Conservation (phyloP, 2,113 vertebrate genomes). For the Cepphus grylle region DNA sequence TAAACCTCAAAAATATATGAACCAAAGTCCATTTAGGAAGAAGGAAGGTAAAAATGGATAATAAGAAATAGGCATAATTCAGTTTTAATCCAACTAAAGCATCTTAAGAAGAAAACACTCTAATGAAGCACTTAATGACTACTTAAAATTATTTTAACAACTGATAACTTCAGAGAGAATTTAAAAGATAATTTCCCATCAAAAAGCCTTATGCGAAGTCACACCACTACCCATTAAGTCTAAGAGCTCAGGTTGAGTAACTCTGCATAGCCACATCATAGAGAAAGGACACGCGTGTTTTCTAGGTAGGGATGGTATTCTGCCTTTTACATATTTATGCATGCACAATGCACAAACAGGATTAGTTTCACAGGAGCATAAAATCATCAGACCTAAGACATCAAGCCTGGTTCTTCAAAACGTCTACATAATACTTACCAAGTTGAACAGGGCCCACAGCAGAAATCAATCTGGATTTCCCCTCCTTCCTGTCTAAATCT, state of each 20-base stretch:
- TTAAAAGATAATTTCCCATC: slow-evolving; percentile 17
- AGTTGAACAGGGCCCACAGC: rapidly evolving
- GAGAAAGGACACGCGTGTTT: not conserved
- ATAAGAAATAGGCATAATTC: slow-evolving; percentile 23
- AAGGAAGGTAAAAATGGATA: slow-evolving; percentile 15
- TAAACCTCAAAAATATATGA: slow-evolving; percentile 38
- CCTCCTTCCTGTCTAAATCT: not conserved
- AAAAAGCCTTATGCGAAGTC: slow-evolving; percentile 1
- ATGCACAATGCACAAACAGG: not conserved
- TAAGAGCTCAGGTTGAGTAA: not conserved
- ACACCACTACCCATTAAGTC: not conserved
- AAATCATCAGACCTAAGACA: not conserved
- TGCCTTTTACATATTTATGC: not conserved
- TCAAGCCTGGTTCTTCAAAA: not conserved
- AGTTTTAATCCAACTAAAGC: slow-evolving; percentile 19
- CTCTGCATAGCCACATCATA: not conserved
- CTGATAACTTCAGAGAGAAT: slow-evolving; percentile 9
- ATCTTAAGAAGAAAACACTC: slow-evolving; percentile 41
- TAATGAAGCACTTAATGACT: slow-evolving; percentile 62
- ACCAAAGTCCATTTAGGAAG: slow-evolving; percentile 38
- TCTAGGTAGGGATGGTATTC: not conserved
- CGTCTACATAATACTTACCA: not conserved
- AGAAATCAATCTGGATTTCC: not conserved
- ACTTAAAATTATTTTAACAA: slow-evolving; percentile 53
- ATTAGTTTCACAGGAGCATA: not conserved